Evolutionary conservation across 2,888 invertebrate genomes (phyloP), one percentile per base, ranked within the genome.

Genomic region (Elgonia sp.): DNA sequence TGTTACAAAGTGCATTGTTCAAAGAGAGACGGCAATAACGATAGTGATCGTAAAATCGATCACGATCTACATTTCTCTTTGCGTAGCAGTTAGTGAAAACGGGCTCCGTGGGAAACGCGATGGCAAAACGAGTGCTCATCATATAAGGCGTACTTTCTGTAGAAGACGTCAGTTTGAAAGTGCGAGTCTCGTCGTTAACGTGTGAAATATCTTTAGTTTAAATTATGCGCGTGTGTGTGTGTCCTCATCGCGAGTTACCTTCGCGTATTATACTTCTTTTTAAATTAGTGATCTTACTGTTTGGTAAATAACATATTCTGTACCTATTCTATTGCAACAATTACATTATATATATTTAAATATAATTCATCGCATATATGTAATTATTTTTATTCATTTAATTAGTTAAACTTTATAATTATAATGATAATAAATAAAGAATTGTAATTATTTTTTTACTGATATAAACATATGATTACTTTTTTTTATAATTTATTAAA

Each of bases 91-190:
- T 75, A 90, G 92, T 92, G 93, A 92, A 92, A 93, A 92, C 91
- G 89, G 84, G 67, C 89, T 84, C 73, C 85, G 83, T 90, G 90
- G 89, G 90, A 91, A 92, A 90, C 87, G 75, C 81, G 70, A 80
- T 83, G 81, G 89, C 83, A 88, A 89, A 87, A 89, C 85, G 87
- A 87, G 82, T 87, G 73, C 84, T 87, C 89, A 89, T 89, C 89
- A 89, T 93, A 93, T 93, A 93, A 93, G 92, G 92, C 91, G 80
- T 84, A 87, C 86, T 86, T 90, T 90, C 91, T 91, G 92, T 92
- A 65, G 92, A 91, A 92, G 92, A 90, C 91, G 92, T 93, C 93
- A 93, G 94, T 94, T 93, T 90, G 94, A 94, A 94, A 94, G 94
- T 94, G 92, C 92, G 91, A 92, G 93, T 92, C 88, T 80, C 80